Conservation (phyloP, 2,113 vertebrate species). For the Percopsis transmontana region DNA sequence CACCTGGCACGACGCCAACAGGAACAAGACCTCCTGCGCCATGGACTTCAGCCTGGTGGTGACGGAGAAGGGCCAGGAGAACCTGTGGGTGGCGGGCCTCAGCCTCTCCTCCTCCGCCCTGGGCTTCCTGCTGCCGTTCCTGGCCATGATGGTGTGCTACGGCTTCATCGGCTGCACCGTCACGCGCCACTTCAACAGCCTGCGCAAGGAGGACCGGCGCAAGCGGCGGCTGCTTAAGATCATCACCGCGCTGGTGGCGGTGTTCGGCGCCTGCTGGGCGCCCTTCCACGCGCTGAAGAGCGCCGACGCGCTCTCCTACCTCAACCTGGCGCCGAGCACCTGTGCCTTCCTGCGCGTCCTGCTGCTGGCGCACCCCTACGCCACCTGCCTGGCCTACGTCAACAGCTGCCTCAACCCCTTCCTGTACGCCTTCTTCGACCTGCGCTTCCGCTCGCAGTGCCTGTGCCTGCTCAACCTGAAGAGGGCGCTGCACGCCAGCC, state of each 20-base stretch:
- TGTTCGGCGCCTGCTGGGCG: constrained; percentile 84
- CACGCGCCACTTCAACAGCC: constrained; percentile 82
- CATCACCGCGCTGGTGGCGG: constrained; percentile 83
- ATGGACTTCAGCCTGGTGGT: constrained; percentile 81
- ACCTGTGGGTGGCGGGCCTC: constrained; percentile 79
- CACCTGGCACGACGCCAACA: constrained; percentile 51
- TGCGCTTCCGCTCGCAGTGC: constrained; percentile 84
- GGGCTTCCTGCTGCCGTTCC: constrained; percentile 82
- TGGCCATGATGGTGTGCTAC: constrained; percentile 86
- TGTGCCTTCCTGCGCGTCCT: constrained; percentile 79
- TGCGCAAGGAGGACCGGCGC: constrained; percentile 80
- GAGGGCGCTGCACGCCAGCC: constrained; percentile 71
- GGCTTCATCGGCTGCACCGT: constrained; percentile 83
- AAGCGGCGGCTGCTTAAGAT: constrained; percentile 83
- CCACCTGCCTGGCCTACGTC: constrained; percentile 85
- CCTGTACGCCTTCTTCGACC: constrained; percentile 87
- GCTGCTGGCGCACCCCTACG: constrained; percentile 82
- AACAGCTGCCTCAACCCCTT: constrained; percentile 90
- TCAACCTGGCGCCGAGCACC: constrained; percentile 71
- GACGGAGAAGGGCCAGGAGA: constrained; percentile 52
- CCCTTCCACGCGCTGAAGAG: constrained; percentile 86
- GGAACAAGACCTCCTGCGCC: constrained; percentile 77
- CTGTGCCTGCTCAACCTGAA: constrained; percentile 80
- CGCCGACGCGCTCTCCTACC: constrained; percentile 80
- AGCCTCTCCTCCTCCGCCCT: constrained; percentile 81